Percentiles rank a stretch among this genome's conserved stretches.
These are phyloP conservation scores for Halichondria panicea DNA, from an alignment of 37 sponge, comb jelly and placozoan species.

Conservation along the genomic window DNA sequence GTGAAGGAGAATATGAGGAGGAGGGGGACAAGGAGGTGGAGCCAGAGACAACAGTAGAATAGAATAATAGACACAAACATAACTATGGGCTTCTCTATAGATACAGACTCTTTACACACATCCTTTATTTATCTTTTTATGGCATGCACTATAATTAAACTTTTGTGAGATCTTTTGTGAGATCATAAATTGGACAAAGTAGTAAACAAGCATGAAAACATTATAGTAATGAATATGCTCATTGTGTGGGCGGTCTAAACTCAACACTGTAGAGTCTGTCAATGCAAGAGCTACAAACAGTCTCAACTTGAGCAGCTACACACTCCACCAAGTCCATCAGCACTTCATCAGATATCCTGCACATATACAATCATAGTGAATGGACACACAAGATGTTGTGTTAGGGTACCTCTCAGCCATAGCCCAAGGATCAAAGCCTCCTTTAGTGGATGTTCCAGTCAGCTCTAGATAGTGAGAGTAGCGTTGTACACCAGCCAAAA, in stretches of 20 bases:
- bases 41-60: background rate
- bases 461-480: slow-evolving; percentile 17
- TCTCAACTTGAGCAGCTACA: slow-evolving; percentile 30
- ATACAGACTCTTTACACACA: too few relatives aligned
- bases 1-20: background rate
- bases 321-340: slow-evolving; percentile 24
- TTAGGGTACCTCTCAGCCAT: slow-evolving; percentile 44
- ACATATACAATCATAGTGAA: background rate
- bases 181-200: too few relatives aligned
- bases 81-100: too few relatives aligned
- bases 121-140: too few relatives aligned
- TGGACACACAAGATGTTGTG: background rate
- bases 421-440: slow-evolving; percentile 30
- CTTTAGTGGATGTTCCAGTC: slow-evolving; percentile 14
- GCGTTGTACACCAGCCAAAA: too few relatives aligned
- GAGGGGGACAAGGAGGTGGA: slow-evolving; percentile 5
- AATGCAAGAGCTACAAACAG: slow-evolving; percentile 25
- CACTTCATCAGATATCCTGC: slow-evolving; percentile 44
- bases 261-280: slow-evolving; percentile 32
- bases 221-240: background rate
- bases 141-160: too few relatives aligned
- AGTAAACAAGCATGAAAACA: background rate
- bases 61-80: too few relatives aligned
- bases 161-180: too few relatives aligned
- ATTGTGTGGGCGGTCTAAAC: slow-evolving; percentile 21